Percentiles rank a stretch among this genome's conserved stretches.
Evolutionary conservation across 2,888 invertebrate species (phyloP).

Genomic region (Calameuta filiformis): DNA sequence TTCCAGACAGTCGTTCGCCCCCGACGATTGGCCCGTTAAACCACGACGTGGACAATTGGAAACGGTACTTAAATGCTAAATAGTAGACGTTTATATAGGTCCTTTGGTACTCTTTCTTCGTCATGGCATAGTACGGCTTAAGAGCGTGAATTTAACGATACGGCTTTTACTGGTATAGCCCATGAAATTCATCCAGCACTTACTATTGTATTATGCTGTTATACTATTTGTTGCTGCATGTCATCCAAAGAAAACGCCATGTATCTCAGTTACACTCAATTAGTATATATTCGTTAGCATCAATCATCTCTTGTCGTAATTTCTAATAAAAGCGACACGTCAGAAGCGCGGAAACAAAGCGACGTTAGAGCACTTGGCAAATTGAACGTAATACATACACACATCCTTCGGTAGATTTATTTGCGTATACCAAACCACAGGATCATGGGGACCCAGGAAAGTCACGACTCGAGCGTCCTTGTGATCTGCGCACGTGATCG

Average conservation of each 20-base stretch:
- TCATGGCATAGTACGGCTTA: constrained; percentile 17
- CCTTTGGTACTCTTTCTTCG: constrained; percentile 11
- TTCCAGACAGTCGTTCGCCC: not conserved
- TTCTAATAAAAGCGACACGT: not conserved
- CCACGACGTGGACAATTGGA: constrained; percentile 12
- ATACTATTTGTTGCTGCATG: not conserved
- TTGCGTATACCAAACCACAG: not conserved
- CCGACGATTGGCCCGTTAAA: constrained; percentile 15
- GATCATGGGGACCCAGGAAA: not conserved
- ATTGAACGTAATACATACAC: not conserved
- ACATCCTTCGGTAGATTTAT: not conserved
- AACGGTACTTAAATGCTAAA: constrained; percentile 21
- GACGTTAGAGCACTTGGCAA: not conserved
- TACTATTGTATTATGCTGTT: not conserved
- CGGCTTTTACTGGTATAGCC: constrained; percentile 20
- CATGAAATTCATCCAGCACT: not conserved
- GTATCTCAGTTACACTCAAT: not conserved
- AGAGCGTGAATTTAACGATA: constrained; percentile 31
- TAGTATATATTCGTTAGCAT: not conserved
- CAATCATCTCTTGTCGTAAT: not conserved
- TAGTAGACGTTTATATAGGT: constrained; percentile 17
- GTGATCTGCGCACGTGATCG: not conserved
- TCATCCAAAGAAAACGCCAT: not conserved
- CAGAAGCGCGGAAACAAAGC: not conserved
- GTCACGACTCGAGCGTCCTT: not conserved